phyloP scores from a whole-genome alignment of 2,888 invertebrate genomes.

The Spodoptera picta region DNA sequence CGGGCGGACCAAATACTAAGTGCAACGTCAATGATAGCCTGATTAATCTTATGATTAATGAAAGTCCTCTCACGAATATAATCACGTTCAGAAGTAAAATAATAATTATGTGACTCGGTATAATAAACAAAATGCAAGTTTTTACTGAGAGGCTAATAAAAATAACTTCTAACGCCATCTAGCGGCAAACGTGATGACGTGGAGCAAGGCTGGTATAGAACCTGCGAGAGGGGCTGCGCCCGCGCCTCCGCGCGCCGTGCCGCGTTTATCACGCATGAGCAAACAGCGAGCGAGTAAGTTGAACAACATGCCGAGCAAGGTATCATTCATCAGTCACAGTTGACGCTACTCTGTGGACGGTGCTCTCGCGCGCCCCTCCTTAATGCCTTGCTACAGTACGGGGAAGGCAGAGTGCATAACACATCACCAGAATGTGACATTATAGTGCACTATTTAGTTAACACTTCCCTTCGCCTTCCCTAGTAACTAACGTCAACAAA shows the following conservation, averaged over 20 bases:
- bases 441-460: conserved; percentile 74
- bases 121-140: conserved; percentile 19
- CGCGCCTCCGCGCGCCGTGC: conserved; percentile 56
- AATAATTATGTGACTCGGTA: not conserved
- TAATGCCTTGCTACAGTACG: conserved; percentile 70
- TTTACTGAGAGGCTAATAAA: conserved; percentile 12
- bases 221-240: conserved; percentile 58
- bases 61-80: not conserved
- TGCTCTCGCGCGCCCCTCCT: conserved; percentile 71
- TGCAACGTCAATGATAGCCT: not conserved
- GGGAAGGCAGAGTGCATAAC: conserved; percentile 77
- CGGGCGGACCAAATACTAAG: conserved; percentile 3
- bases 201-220: conserved; percentile 51
- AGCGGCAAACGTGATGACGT: conserved; percentile 36
- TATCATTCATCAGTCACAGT: conserved; percentile 74
- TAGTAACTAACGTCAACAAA: conserved; percentile 75
- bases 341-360: conserved; percentile 74
- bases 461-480: conserved; percentile 80
- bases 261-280: conserved; percentile 67
- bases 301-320: conserved; percentile 69
- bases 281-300: conserved; percentile 68
- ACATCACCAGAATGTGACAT: conserved; percentile 85
- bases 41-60: not conserved
- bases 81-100: not conserved
- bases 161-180: conserved; percentile 56